A percentile compares a stretch with the other conserved stretches of the same genome.
phyloP scores from a whole-genome alignment of 2,888 invertebrate species.

The Microplitis deprimator region DNA sequence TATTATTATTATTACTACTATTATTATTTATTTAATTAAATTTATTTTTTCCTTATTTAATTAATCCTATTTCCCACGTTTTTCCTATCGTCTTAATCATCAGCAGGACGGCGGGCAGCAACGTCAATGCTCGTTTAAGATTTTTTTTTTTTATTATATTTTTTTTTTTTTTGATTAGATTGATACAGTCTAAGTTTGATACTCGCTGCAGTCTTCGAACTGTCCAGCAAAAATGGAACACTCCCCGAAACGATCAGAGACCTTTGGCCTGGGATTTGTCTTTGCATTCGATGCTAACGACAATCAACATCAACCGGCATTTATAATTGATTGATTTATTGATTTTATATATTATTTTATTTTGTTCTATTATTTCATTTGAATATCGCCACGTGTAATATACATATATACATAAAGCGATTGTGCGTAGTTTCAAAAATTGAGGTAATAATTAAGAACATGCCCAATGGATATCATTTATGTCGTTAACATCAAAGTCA shows the following conservation, averaged over 20 bases:
- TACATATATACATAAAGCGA: slow-evolving; percentile 21
- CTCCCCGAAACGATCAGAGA: slow-evolving; percentile 62
- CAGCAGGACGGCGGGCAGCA: slow-evolving; percentile 63
- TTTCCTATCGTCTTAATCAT: slow-evolving; percentile 21
- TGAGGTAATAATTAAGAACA: slow-evolving; percentile 39
- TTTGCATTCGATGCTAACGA: slow-evolving; percentile 48
- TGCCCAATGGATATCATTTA: slow-evolving; percentile 12
- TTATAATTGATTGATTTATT: slow-evolving; percentile 39
- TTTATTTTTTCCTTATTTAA: slow-evolving; percentile 33
- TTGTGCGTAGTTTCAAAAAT: slow-evolving; percentile 43
- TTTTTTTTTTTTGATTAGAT: slow-evolving; percentile 69
- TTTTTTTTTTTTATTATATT: slow-evolving; percentile 6
- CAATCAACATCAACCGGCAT: slow-evolving; percentile 40
- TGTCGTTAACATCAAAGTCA: slow-evolving; percentile 40
- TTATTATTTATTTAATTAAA: slow-evolving; percentile 29
- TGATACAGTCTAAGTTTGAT: slow-evolving; percentile 72
- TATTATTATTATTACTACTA: slow-evolving; percentile 43
- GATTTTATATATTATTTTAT: neutral
- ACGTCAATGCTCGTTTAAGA: slow-evolving; percentile 63
- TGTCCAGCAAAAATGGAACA: slow-evolving; percentile 68
- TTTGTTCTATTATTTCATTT: slow-evolving; percentile 40
- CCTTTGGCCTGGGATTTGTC: slow-evolving; percentile 54
- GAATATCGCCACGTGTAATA: slow-evolving; percentile 24
- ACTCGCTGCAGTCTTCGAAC: slow-evolving; percentile 69
- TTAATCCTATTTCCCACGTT: neutral